These are phyloP conservation scores for Stratiolaelaps scimitus DNA, from an alignment of 1,140 invertebrate species.

Conservation along the genomic window DNA sequence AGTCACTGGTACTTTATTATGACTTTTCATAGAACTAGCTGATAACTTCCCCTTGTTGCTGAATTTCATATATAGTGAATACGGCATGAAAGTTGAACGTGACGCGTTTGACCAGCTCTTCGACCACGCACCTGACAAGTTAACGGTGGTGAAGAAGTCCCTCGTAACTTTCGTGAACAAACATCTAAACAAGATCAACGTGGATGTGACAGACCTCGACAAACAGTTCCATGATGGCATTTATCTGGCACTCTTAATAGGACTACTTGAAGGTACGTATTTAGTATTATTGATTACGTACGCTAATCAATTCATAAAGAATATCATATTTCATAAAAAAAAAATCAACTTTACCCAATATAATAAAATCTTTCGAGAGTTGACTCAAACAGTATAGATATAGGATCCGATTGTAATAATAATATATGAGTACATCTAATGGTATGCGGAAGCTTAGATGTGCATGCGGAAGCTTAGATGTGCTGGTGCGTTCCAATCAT, in stretches of 20 bases:
- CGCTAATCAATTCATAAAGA: not conserved
- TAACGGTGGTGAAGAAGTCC: slow-evolving; percentile 89
- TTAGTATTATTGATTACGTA: not conserved
- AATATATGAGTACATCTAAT: too few species aligned
- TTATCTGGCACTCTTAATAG: slow-evolving; percentile 85
- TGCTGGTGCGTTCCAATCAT: too few species aligned
- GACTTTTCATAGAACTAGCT: slow-evolving; percentile 44
- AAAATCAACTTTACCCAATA: too few species aligned
- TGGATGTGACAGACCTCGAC: slow-evolving; percentile 86
- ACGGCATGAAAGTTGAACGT: slow-evolving; percentile 42
- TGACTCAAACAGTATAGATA: too few species aligned
- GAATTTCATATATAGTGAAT: slow-evolving; percentile 32
- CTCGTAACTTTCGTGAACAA: slow-evolving; percentile 96
- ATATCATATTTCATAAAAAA: too few species aligned
- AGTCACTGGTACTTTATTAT: too few species aligned
- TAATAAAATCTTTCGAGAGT: too few species aligned
- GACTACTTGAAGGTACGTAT: slow-evolving; percentile 61
- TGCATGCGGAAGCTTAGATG: too few species aligned
- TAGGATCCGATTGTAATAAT: too few species aligned
- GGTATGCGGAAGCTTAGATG: too few species aligned
- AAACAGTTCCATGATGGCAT: slow-evolving; percentile 84
- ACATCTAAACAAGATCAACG: slow-evolving; percentile 87
- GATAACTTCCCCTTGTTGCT: too few species aligned
- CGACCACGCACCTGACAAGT: slow-evolving; percentile 92
- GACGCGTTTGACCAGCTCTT: slow-evolving; percentile 99